phyloP scores from a whole-genome alignment of 2,888 invertebrate genomes.

The Thysanoteuthis rhombus region DNA sequence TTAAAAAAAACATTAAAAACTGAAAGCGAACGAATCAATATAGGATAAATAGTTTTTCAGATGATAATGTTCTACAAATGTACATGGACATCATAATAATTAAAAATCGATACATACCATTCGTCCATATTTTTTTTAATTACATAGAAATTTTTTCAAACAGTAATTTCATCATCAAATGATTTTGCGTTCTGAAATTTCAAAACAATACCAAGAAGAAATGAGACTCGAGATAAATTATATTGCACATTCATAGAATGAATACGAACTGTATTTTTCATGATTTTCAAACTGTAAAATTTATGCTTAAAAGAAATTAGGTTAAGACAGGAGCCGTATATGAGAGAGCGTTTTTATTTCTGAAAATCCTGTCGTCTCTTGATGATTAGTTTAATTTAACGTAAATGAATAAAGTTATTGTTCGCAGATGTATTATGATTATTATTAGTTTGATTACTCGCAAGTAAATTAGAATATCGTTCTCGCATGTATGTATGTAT shows the following conservation, averaged over 20 bases:
- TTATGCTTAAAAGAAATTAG: too few relatives aligned
- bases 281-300: too few relatives aligned
- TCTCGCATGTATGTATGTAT: too few relatives aligned
- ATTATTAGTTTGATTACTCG: too few relatives aligned
- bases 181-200: background rate
- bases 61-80: background rate
- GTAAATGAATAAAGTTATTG: too few relatives aligned
- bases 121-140: too few relatives aligned
- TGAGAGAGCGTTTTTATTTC: background rate
- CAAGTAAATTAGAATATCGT: too few relatives aligned
- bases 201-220: background rate
- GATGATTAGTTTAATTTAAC: too few relatives aligned
- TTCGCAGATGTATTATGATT: too few relatives aligned
- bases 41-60: background rate
- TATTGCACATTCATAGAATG: background rate
- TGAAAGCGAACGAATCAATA: background rate
- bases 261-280: background rate
- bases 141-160: background rate
- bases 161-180: background rate
- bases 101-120: background rate
- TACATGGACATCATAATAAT: background rate
- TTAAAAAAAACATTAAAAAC: background rate
- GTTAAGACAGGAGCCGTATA: background rate
- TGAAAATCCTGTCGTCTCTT: background rate
- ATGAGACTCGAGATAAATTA: background rate